These are phyloP conservation scores for Seriola quinqueradiata DNA, from an alignment of 2,113 vertebrate genomes.

Conservation along the genomic window DNA sequence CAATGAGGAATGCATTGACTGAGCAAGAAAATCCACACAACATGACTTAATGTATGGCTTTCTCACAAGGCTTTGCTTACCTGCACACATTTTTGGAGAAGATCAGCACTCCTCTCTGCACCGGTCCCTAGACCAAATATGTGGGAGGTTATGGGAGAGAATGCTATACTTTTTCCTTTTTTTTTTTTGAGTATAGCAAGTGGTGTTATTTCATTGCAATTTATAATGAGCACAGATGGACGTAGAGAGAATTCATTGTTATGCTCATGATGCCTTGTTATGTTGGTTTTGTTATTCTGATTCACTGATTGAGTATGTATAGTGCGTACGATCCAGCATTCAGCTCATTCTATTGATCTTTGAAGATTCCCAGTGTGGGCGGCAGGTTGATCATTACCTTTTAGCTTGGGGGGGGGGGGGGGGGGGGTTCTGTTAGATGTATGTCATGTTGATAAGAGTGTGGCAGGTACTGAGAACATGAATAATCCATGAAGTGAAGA, in stretches of 20 bases:
- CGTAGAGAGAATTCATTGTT: constrained; percentile 29
- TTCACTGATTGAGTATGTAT: constrained; percentile 27
- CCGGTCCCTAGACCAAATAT: constrained; percentile 28
- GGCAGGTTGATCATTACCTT: constrained; percentile 65
- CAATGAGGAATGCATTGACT: constrained; percentile 65
- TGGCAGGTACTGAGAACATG: constrained; percentile 69
- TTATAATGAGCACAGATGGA: constrained; percentile 9
- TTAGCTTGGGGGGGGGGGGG: constrained; percentile 19
- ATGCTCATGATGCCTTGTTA: constrained; percentile 20
- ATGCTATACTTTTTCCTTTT: background rate
- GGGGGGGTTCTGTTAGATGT: constrained; percentile 56
- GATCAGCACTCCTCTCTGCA: constrained; percentile 76
- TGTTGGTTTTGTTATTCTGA: constrained; percentile 35
- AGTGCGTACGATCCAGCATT: constrained; percentile 11
- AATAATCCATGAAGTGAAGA: constrained; percentile 79
- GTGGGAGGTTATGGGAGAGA: constrained; percentile 57
- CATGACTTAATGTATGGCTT: constrained; percentile 68
- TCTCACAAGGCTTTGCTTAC: constrained; percentile 71
- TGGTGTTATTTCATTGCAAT: constrained; percentile 3
- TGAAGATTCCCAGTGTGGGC: constrained; percentile 39
- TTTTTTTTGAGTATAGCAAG: constrained; percentile 13
- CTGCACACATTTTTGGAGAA: constrained; percentile 75
- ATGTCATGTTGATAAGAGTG: constrained; percentile 73
- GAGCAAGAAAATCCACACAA: constrained; percentile 61
- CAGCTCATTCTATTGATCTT: constrained; percentile 40